A percentile compares a stretch with the other conserved stretches of the same genome.
These are phyloP conservation scores for Dicrurus megarhynchus DNA, from an alignment of 2,113 vertebrate genomes.

Conservation along the genomic window DNA sequence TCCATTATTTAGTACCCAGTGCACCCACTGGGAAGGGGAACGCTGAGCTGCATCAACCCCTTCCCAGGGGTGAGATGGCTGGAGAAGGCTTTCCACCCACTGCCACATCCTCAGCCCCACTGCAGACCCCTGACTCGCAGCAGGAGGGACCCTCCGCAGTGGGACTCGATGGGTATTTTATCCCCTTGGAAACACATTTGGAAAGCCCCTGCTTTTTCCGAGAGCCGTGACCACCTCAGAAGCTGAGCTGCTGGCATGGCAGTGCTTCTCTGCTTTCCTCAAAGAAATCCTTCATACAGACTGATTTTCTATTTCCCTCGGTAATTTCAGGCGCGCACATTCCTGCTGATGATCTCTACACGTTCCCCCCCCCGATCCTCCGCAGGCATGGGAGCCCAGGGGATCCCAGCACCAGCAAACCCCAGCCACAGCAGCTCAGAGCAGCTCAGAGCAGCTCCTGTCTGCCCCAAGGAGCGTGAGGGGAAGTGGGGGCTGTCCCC, in stretches of 20 bases:
- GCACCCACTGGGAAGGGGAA: not conserved
- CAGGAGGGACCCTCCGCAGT: not conserved
- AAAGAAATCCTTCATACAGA: not conserved
- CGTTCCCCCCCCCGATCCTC: rapidly evolving
- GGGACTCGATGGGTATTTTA: rapidly evolving
- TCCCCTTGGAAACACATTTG: not conserved
- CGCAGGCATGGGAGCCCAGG: not conserved
- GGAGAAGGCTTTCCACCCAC: not conserved
- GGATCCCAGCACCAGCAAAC: not conserved
- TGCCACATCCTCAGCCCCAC: not conserved
- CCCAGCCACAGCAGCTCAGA: no score
- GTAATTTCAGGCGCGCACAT: rapidly evolving
- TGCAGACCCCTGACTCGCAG: not conserved
- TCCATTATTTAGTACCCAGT: not conserved
- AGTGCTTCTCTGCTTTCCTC: not conserved
- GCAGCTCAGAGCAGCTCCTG: rapidly evolving
- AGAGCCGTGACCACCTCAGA: not conserved
- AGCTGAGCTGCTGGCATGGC: not conserved
- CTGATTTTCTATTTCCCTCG: not conserved
- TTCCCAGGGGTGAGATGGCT: rapidly evolving
- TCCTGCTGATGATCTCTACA: not conserved
- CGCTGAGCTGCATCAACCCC: rapidly evolving
- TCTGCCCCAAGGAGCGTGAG: rapidly evolving
- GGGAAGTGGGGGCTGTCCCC: rapidly evolving
- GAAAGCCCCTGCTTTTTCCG: not conserved